Base-by-base conservation (phyloP, 2,797 vertebrate species). In the Clarias fuscus region DNA sequence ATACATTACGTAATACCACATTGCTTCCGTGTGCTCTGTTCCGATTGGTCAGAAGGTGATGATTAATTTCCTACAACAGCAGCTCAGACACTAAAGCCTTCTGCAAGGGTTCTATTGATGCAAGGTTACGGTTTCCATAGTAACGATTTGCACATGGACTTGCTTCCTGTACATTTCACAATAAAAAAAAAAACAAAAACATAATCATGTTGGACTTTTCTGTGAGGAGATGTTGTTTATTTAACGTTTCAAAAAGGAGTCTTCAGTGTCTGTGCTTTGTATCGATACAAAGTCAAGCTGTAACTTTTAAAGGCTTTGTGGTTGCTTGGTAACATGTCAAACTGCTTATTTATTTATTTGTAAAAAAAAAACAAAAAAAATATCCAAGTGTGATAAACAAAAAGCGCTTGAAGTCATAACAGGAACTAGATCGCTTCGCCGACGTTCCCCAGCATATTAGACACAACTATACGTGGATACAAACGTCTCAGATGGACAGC, bases 41-140 rank as follows among this genome's bases (percentile, higher is more conserved):
- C 18, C 62, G 77, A 79, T 40, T 79, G 77, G 77, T 79, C 20
- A 20, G n/a, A 22, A 76, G n/a, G 48, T 53, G n/a, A 4, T 77
- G 73, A 18, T 30, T 27, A 56, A 37, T 61, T 59, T 59, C 33
- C 27, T 20, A 33, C 75, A 20, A 11, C 78, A 80, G 37, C 78
- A 61, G 76, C 75, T 58, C 75, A 20, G 75, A 58, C 14, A 48
- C 11, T 15, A 30, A 27, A 30, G 15, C 14, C 6, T 27, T 18
- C 24, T 53, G 24, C 73, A 33, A 15, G 43, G 75, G 48, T 58
- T 59, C 6, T 61, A 37, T 37, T 61, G n/a, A 62, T 24, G 77
- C 33, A 40, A 10, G 37, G 1, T 40, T 15, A 10, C n/a, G n/a
- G 33, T n/a, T n/a, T 79, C 77, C 62, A 7, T 79, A 30, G 7